Evolutionary conservation across 2,113 vertebrate species (phyloP).

Genomic region (Zosterops hypoxanthus): DNA sequence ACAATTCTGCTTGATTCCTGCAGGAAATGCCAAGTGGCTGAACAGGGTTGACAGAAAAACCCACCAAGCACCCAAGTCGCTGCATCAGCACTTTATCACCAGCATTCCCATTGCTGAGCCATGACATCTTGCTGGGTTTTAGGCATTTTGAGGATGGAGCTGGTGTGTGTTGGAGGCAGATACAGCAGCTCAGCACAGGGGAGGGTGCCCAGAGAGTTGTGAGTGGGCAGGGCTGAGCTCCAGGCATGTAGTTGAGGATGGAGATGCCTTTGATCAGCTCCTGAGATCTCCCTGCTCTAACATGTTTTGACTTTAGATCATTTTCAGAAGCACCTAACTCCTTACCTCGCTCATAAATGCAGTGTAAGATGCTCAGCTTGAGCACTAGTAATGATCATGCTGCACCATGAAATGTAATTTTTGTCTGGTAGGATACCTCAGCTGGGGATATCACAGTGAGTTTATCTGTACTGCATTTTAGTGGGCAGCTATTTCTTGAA

Average conservation of each 20-base stretch:
- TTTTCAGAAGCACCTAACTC: background rate
- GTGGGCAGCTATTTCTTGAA: background rate
- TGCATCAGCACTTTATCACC: background rate
- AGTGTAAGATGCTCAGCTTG: background rate
- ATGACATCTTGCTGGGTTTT: background rate
- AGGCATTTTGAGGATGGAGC: background rate
- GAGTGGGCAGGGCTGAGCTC: background rate
- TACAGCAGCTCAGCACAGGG: background rate
- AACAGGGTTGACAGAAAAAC: background rate
- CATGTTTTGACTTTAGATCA: background rate
- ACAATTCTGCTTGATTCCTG: background rate
- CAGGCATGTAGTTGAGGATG: accelerated
- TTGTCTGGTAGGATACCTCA: background rate
- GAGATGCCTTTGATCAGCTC: background rate
- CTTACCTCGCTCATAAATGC: background rate
- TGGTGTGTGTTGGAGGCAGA: background rate
- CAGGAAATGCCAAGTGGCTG: background rate
- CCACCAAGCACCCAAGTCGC: no score
- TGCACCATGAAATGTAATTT: background rate
- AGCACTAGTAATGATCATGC: background rate
- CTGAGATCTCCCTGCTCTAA: background rate
- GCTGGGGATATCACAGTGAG: background rate
- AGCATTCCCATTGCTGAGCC: background rate
- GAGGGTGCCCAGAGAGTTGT: accelerated
- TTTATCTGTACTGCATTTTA: background rate